Conservation (phyloP, 2,888 invertebrate genomes). For the Rhyacophila evoluta region DNA sequence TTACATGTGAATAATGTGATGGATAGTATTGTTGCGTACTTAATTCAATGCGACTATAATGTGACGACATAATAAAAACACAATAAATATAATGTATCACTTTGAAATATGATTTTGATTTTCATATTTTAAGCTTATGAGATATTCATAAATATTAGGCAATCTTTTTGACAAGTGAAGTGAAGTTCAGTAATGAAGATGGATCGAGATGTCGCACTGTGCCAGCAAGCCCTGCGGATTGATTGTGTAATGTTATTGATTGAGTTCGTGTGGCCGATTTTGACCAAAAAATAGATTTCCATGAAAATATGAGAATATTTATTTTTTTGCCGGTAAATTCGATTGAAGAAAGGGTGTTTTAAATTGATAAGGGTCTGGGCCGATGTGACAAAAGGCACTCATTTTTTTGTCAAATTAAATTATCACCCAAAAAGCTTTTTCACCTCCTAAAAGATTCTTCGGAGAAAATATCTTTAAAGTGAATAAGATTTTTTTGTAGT, state of each 20-base stretch:
- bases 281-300: neutral
- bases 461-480: neutral
- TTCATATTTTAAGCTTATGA: no score
- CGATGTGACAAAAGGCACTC: constrained; percentile 6
- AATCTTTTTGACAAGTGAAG: no score
- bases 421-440: neutral
- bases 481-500: neutral
- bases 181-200: no score
- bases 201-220: no score
- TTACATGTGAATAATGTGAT: no score
- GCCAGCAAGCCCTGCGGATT: no score
- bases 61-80: no score
- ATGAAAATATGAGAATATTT: neutral
- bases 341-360: constrained; percentile 15
- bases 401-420: constrained; percentile 21
- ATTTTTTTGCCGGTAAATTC: neutral
- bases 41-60: no score
- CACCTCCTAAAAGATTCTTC: neutral
- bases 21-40: no score
- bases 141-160: no score
- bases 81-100: no score
- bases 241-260: neutral
- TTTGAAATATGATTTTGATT: no score
- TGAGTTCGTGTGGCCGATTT: neutral
- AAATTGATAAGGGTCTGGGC: constrained; percentile 11